Percentiles rank a stretch among this genome's conserved stretches.
Conservation (phyloP, 2,113 vertebrate genomes). For the Tonatia bakeri region DNA sequence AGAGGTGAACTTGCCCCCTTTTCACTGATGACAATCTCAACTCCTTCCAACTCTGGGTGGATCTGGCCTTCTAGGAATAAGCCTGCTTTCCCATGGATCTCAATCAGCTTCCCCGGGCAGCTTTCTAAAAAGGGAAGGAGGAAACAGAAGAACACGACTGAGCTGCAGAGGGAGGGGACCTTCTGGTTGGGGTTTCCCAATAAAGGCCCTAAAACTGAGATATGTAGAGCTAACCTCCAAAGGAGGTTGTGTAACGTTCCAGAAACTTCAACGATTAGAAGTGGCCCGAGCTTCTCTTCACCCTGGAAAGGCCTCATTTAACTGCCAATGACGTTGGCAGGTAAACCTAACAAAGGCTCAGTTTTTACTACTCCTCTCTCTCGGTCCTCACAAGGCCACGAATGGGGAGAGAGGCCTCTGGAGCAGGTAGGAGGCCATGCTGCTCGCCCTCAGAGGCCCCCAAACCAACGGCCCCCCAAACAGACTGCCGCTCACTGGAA, state of each 20-base stretch:
- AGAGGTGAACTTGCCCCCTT: conserved; percentile 85
- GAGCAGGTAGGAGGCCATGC: rapidly evolving
- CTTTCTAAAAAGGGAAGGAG: conserved; percentile 83
- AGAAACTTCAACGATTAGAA: background rate
- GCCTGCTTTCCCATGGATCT: conserved; percentile 92
- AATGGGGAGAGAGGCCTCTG: background rate
- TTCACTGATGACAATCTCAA: conserved; percentile 94
- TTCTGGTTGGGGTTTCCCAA: background rate
- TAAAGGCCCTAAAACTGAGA: background rate
- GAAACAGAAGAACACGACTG: background rate
- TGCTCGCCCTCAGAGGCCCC: background rate
- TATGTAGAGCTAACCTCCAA: background rate
- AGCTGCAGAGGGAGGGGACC: background rate
- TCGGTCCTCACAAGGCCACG: background rate
- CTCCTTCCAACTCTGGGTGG: conserved; percentile 91
- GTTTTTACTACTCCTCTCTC: background rate
- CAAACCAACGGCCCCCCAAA: rapidly evolving
- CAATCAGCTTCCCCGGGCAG: conserved; percentile 94
- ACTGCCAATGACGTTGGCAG: background rate
- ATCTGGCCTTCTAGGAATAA: conserved; percentile 94
- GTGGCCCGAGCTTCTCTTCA: background rate
- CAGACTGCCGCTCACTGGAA: background rate
- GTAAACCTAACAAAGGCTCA: background rate
- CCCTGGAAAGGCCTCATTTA: background rate
- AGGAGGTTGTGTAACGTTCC: background rate